phyloP scores from a whole-genome alignment of 2,888 invertebrate genomes.

The Leptopilina myrica region DNA sequence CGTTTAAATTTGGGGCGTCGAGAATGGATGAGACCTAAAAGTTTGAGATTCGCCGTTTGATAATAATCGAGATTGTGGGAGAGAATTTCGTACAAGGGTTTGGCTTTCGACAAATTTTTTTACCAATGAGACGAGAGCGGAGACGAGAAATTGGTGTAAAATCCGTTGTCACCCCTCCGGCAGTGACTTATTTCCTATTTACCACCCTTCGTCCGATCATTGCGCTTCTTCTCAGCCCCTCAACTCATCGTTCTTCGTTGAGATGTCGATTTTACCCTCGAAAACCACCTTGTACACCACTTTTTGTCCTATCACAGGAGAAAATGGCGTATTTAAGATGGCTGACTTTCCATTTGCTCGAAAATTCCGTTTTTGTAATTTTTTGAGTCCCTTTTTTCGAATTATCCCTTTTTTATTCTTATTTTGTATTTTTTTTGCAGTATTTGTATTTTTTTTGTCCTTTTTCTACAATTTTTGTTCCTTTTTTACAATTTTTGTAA shows the following conservation, averaged over 20 bases:
- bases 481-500: not conserved
- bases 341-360: slow-evolving; percentile 3
- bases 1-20: slow-evolving; percentile 20
- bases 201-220: slow-evolving; percentile 63
- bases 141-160: slow-evolving; percentile 74
- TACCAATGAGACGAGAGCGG: slow-evolving; percentile 70
- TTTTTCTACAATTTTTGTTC: not conserved
- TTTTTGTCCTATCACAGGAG: slow-evolving; percentile 60
- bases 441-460: too few species aligned
- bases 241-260: slow-evolving; percentile 37
- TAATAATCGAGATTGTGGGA: slow-evolving; percentile 39
- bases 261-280: slow-evolving; percentile 40
- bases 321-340: slow-evolving; percentile 71
- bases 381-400: too few species aligned
- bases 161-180: slow-evolving; percentile 73
- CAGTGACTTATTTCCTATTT: slow-evolving; percentile 76
- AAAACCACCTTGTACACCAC: slow-evolving; percentile 56
- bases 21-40: not conserved
- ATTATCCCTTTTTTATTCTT: too few species aligned
- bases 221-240: slow-evolving; percentile 41
- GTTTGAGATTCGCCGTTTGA: slow-evolving; percentile 32
- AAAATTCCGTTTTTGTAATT: too few species aligned
- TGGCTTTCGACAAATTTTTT: slow-evolving; percentile 75
- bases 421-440: too few species aligned
- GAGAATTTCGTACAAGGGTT: slow-evolving; percentile 61